Evolutionary conservation across 2,113 vertebrate species (phyloP).

Genomic region (Meleagris gallopavo): DNA sequence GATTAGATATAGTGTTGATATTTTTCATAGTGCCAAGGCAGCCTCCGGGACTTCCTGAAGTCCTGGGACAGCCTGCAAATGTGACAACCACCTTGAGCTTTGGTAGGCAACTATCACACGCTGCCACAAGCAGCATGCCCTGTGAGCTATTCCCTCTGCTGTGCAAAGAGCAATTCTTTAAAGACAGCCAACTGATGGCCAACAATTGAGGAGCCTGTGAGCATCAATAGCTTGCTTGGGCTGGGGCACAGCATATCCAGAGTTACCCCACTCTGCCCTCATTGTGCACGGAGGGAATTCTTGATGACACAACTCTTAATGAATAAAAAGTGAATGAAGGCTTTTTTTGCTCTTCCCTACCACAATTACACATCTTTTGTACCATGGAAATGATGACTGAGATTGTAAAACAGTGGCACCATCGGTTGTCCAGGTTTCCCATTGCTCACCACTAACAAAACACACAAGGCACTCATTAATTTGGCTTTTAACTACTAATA

Average conservation of each 20-base stretch:
- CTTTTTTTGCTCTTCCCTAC: background rate
- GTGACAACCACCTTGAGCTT: constrained; percentile 19
- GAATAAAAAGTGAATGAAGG: background rate
- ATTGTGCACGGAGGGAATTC: background rate
- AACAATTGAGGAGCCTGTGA: rapidly evolving
- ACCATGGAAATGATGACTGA: background rate
- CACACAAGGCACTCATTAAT: background rate
- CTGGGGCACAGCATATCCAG: rapidly evolving
- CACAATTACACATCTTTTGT: background rate
- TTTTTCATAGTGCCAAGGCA: background rate
- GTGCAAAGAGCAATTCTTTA: background rate
- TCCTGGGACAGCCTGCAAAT: background rate
- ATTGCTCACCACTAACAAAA: background rate
- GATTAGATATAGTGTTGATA: background rate
- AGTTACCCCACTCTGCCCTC: background rate
- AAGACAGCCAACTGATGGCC: background rate
- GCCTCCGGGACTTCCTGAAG: background rate
- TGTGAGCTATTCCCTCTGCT: background rate
- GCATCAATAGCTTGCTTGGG: background rate
- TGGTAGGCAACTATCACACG: background rate
- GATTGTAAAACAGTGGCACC: background rate
- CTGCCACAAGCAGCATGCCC: background rate
- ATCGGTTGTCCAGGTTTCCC: background rate
- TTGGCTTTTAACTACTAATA: background rate
- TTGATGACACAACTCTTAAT: background rate